Percentiles rank a stretch among this genome's conserved stretches.
phyloP scores from a whole-genome alignment of 2,797 vertebrate genomes.

The Numenius phaeopus region DNA sequence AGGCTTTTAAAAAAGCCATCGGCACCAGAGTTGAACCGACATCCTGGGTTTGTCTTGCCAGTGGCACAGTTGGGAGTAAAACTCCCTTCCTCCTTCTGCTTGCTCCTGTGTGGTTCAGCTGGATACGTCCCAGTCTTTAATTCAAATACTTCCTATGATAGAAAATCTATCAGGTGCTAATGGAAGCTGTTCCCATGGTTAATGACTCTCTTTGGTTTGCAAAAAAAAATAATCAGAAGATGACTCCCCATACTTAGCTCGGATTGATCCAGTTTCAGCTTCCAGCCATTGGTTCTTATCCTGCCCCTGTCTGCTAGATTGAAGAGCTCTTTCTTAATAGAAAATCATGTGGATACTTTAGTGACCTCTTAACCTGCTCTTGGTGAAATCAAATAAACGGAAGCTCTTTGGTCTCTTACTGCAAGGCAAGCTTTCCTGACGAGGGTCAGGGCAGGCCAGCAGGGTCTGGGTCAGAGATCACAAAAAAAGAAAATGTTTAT shows the following conservation, averaged over 20 bases:
- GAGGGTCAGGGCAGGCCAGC: neutral
- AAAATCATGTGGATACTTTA: neutral
- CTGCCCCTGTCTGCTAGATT: neutral
- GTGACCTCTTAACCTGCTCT: slow-evolving; percentile 22
- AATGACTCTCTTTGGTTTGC: slow-evolving; percentile 18
- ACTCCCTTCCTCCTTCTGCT: neutral
- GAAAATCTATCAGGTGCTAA: slow-evolving; percentile 49
- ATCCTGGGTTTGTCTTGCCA: neutral
- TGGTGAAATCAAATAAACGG: neutral
- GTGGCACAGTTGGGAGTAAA: neutral
- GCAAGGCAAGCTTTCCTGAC: neutral
- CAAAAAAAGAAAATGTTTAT: neutral
- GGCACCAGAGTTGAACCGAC: neutral
- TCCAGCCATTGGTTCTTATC: neutral
- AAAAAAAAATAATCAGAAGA: neutral
- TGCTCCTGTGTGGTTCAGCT: neutral
- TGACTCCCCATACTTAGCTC: neutral
- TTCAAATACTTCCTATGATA: neutral
- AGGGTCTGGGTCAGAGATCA: slow-evolving; percentile 12
- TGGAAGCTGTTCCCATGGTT: slow-evolving; percentile 33
- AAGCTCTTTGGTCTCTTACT: slow-evolving; percentile 37
- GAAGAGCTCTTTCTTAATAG: slow-evolving; percentile 5
- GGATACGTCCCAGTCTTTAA: neutral
- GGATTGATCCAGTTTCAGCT: slow-evolving; percentile 40
- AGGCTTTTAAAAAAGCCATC: neutral